phyloP scores from a whole-genome alignment of 2,888 invertebrate genomes.

The Agrochola lychnidis region DNA sequence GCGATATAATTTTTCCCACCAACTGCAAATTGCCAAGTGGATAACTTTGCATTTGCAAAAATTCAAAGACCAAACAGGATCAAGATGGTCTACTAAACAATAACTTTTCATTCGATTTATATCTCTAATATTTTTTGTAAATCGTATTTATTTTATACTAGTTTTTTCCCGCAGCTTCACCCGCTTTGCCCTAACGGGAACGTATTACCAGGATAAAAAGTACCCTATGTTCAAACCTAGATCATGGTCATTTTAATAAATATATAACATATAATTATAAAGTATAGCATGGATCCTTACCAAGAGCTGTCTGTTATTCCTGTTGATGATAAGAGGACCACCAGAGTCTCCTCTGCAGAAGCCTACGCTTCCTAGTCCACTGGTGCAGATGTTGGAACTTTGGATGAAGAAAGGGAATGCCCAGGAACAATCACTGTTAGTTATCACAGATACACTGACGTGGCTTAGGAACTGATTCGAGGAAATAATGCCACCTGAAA shows the following conservation, averaged over 20 bases:
- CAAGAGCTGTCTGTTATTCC: constrained; percentile 65
- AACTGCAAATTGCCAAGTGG: neutral
- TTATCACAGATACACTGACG: constrained; percentile 72
- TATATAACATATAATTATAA: no score
- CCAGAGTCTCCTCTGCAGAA: constrained; percentile 81
- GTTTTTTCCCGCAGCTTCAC: no score
- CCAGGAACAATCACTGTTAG: constrained; percentile 70
- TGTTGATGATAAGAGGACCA: constrained; percentile 75
- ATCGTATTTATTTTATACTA: neutral
- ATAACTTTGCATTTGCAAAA: neutral
- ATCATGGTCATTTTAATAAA: no score
- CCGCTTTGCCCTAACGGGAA: no score
- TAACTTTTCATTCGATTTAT: neutral
- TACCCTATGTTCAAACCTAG: no score
- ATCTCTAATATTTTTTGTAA: neutral
- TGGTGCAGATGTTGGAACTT: constrained; percentile 76
- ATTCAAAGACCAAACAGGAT: neutral
- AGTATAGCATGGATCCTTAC: constrained; percentile 59
- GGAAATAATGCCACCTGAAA: constrained; percentile 65
- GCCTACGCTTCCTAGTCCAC: constrained; percentile 69
- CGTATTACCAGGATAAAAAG: no score
- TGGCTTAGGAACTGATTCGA: constrained; percentile 65
- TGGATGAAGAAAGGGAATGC: constrained; percentile 72
- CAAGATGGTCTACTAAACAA: neutral
- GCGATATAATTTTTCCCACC: neutral